Conservation (phyloP, 2,113 vertebrate species). For the Cyanistes caeruleus region DNA sequence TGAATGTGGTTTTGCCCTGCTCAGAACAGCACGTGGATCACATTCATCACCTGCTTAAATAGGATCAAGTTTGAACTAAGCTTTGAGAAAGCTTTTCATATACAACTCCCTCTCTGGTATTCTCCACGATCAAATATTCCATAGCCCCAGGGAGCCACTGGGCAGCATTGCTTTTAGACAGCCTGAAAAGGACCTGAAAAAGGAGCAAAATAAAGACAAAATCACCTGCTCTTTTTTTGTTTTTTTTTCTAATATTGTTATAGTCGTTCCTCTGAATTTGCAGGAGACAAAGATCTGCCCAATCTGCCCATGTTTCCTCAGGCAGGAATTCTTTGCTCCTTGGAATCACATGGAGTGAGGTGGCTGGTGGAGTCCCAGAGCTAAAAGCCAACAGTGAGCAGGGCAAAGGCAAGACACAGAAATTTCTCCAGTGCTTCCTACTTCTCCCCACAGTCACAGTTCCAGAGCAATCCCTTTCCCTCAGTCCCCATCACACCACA, state of each 20-base stretch:
- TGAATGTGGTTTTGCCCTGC: not conserved
- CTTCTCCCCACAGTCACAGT: not conserved
- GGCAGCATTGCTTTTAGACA: not conserved
- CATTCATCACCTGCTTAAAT: constrained; percentile 45
- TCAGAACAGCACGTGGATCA: constrained; percentile 3
- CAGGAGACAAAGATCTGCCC: not conserved
- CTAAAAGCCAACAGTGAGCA: not conserved
- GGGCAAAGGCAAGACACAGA: not conserved
- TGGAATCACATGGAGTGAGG: not conserved
- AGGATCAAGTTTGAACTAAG: not conserved
- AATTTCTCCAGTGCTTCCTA: not conserved
- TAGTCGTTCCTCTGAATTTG: not conserved
- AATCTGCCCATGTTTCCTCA: not conserved
- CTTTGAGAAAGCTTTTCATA: constrained; percentile 17
- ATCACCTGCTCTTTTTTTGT: not conserved
- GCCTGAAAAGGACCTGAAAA: not conserved
- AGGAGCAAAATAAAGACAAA: not conserved
- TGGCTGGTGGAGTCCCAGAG: not conserved
- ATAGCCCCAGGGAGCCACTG: not conserved
- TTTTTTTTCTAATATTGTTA: not conserved
- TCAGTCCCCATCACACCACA: not conserved
- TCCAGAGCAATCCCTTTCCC: not conserved
- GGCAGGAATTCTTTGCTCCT: not conserved
- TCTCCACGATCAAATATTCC: not conserved
- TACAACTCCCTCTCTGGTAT: not conserved